Base-by-base conservation (phyloP, 92 coral and sea anemone genomes). In the Zoanthus gigantus region DNA sequence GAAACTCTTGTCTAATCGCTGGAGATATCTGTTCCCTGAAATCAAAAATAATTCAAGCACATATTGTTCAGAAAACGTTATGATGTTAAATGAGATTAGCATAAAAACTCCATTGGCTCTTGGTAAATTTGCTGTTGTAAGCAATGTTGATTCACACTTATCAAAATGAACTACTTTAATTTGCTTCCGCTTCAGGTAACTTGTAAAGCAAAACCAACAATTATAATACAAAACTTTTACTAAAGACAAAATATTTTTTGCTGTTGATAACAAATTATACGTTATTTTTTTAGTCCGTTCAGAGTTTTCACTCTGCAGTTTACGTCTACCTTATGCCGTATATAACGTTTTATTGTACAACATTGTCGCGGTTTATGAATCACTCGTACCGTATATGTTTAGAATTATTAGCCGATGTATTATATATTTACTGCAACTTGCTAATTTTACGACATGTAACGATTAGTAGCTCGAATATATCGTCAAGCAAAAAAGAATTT, bases 211-310 rank as follows among this genome's bases (percentile, higher is more conserved):
- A 66, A 28, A 66, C 37, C 13, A 44, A 66, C 10, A 65, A 75
- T 44, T 46, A 30, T 23, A 23, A 14, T 18, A 13, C 67, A 29
- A 67, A n/a, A 81, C 44, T 67, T 44, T 67, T 45, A 17, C 60
- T 31, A 16, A 78, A 45, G 65, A n/a, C 63, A 45, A 45, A 15
- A 63, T 15, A 61, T 61, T 81, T 81, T 80, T 81, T 81, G 85
- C 85, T 66, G 45, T 23, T 13, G 47, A 81, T 28, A 57, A 81
- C 76, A 65, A 50, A 13, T 5, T 67, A 80, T 45, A 68, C 63
- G 34, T 32, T 79, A 57, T 66, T 81, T 47, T 81, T 37, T 15
- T 66, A 66, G 66, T 48, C 30, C 10, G 52, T 10, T 8, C 17
- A 81, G 42, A 34, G 47, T 63, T 63, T 18, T 63, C 14, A 58